Base-by-base conservation (phyloP, 2,797 vertebrate species). In the Uromys caudimaculatus region DNA sequence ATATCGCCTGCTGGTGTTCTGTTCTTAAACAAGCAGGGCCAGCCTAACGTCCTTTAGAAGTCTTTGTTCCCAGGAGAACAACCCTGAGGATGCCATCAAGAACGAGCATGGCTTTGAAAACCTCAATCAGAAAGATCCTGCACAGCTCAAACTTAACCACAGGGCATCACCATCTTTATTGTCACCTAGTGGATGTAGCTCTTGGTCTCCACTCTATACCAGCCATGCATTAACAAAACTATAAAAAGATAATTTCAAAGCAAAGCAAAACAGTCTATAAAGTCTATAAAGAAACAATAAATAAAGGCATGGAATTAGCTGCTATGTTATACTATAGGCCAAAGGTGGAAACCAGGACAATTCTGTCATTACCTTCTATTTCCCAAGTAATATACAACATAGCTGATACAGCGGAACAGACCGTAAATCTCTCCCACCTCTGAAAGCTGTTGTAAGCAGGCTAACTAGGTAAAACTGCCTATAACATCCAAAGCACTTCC, bases 21-120 rank as follows among this genome's bases (percentile, higher is more conserved):
- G 8, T 91, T 97, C 94, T 84, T 85, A 60, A 92, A 92, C 93
- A 23, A 92, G 79, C 86, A 81, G 86, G 94, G 91, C 41, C 50
- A 96, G 87, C 2, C 21, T 93, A 94, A 93, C 11, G 94, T 79
- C 91, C 90, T 84, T 1, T 67, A 69, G 47, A 79, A 35, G 81
- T 94, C 21, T 92, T 93, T 92, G 73, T 94, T 91, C 83, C 89
- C 82, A 93, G 10, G 93, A 83, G 16, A 95, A 88, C 29, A 91
- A 71, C 67, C 94, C 41, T 67, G 41, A 96, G 64, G 50, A 67
- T 93, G n/a, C 89, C 32, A 77, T 76, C 50, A 95, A 91, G 52
- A 35, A 89, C 75, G n/a, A 50, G 41, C 47, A 86, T 14, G 75
- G 54, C 47, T 87, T 47, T 89, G 64, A 41, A 69, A 73, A 92